Conservation (phyloP, 2,888 invertebrate genomes). For the Cryptus armator region DNA sequence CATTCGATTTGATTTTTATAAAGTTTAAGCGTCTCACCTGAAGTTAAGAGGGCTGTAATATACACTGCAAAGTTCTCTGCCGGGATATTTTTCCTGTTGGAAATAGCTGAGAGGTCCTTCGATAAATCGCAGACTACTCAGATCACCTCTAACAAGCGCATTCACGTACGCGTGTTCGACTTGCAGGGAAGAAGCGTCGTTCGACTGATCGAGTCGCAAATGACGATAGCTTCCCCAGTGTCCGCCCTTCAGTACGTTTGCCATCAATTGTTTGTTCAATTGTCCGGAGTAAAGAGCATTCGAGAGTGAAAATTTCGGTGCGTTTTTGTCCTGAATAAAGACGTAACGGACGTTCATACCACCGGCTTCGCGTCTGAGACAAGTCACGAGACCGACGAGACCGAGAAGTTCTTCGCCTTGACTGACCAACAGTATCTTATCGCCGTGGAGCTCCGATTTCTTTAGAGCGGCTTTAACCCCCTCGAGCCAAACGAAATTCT, state of each 20-base stretch:
- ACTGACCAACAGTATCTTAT: constrained; percentile 90
- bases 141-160: constrained; percentile 96
- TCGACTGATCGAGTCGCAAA: constrained; percentile 88
- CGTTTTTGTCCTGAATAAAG: constrained; percentile 89
- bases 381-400: constrained; percentile 95
- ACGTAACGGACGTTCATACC: constrained; percentile 91
- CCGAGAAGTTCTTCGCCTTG: constrained; percentile 89
- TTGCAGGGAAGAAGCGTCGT: constrained; percentile 85
- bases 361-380: constrained; percentile 95
- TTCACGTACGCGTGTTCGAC: constrained; percentile 98
- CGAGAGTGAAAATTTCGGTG: constrained; percentile 87
- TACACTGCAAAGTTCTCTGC: constrained; percentile 92
- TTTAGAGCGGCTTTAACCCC: constrained; percentile 91
- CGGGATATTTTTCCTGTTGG: constrained; percentile 85
- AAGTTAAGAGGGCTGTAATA: constrained; percentile 98
- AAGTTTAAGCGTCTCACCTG: constrained; percentile 80
- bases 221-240: constrained; percentile 96
- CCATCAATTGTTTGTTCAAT: constrained; percentile 91
- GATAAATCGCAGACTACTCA: constrained; percentile 97
- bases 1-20: not conserved
- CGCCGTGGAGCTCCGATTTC: constrained; percentile 87
- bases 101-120: constrained; percentile 92
- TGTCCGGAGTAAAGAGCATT: constrained; percentile 88
- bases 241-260: constrained; percentile 93
- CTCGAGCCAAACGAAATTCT: constrained; percentile 93